These are phyloP conservation scores for Sebastes melanostomus DNA, from an alignment of 2,797 vertebrate genomes.

Conservation along the genomic window DNA sequence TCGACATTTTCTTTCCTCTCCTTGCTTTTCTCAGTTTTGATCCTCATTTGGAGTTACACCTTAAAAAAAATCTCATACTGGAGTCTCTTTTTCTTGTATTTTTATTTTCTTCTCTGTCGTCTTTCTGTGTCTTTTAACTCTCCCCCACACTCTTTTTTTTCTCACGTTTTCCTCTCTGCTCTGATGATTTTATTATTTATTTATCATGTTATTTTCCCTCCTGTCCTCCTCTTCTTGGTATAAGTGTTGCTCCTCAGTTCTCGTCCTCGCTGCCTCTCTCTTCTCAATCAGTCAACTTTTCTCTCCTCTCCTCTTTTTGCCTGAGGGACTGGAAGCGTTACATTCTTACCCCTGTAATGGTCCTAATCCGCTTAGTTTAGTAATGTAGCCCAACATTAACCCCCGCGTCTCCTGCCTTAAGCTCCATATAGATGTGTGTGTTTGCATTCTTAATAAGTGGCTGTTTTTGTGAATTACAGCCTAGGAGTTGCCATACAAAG, in stretches of 20 bases:
- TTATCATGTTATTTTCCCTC: neutral
- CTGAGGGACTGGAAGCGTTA: slow-evolving; percentile 17
- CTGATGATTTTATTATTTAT: neutral
- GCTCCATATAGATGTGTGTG: neutral
- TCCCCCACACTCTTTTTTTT: neutral
- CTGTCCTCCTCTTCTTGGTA: neutral
- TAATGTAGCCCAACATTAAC: slow-evolving; percentile 56
- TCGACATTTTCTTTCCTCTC: neutral
- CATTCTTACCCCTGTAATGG: slow-evolving; percentile 57
- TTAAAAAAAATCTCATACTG: neutral
- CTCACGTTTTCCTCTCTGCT: neutral
- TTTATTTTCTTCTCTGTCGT: neutral
- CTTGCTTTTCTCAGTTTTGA: neutral
- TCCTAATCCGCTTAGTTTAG: slow-evolving; percentile 63
- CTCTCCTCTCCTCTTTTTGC: slow-evolving; percentile 8
- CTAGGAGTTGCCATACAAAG: neutral
- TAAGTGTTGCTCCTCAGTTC: neutral
- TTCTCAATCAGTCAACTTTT: slow-evolving; percentile 31
- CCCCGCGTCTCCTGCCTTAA: neutral
- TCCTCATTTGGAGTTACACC: neutral
- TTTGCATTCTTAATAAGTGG: slow-evolving; percentile 5
- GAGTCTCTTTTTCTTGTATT: neutral
- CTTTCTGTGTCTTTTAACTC: neutral
- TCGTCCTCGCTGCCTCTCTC: neutral
- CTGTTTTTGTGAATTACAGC: slow-evolving; percentile 17